phyloP scores from a whole-genome alignment of 2,113 vertebrate species.

The Lethenteron camtschaticum region DNA sequence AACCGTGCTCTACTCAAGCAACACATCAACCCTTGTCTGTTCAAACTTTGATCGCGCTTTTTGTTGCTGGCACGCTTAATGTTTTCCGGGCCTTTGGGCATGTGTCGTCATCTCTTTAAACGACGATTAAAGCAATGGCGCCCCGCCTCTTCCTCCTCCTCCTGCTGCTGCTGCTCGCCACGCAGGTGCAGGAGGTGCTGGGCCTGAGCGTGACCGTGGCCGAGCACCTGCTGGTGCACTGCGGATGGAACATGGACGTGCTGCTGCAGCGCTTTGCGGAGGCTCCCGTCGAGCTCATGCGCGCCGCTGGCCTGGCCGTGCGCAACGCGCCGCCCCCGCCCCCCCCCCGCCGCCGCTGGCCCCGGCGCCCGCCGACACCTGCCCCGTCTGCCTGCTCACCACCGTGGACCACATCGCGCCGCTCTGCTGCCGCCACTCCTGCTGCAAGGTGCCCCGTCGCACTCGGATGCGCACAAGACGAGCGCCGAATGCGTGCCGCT shows the following conservation, averaged over 20 bases:
- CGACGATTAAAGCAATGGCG: too few species aligned
- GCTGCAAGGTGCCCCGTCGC: constrained; percentile 41
- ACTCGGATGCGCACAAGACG: too few species aligned
- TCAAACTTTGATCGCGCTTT: too few species aligned
- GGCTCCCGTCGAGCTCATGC: constrained; percentile 31
- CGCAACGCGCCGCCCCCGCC: constrained; percentile 21
- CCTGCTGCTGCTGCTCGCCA: too few species aligned
- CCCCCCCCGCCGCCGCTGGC: not conserved
- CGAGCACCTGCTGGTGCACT: constrained; percentile 58
- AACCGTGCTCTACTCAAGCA: too few species aligned
- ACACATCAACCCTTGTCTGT: too few species aligned
- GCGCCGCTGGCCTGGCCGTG: constrained; percentile 44
- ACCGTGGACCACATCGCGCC: constrained; percentile 19
- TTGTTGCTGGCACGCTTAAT: too few species aligned
- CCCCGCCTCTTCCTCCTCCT: too few species aligned
- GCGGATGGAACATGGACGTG: constrained; percentile 64
- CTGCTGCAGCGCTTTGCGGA: constrained; percentile 62
- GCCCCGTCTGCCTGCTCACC: constrained; percentile 53
- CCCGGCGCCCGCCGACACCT: constrained; percentile 25
- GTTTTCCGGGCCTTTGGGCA: too few species aligned
- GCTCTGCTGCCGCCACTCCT: constrained; percentile 76
- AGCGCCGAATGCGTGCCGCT: too few species aligned
- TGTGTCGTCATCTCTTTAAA: too few species aligned
- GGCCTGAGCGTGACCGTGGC: constrained; percentile 43
- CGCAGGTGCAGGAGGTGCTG: constrained; percentile 48